phyloP scores from a whole-genome alignment of 2,113 vertebrate species.

The Lathamus discolor region DNA sequence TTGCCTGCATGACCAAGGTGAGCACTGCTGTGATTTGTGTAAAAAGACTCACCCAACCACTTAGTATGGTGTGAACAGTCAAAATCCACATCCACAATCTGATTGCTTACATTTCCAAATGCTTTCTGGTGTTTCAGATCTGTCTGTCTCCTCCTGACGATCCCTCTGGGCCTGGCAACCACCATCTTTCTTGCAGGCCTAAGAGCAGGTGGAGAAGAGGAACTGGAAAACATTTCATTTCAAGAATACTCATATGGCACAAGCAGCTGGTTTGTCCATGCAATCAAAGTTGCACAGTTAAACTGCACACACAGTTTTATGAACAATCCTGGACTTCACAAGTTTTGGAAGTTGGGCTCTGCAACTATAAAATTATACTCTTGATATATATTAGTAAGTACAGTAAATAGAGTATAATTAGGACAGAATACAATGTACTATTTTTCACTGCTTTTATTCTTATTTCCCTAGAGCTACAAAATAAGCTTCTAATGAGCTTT shows the following conservation, averaged over 20 bases:
- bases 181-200: neutral
- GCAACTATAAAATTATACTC: constrained; percentile 66
- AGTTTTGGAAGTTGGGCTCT: neutral
- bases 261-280: neutral
- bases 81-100: neutral
- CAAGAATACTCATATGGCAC: neutral
- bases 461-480: constrained; percentile 72
- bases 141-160: neutral
- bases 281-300: neutral
- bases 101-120: neutral
- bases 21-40: neutral
- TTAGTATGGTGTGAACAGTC: neutral
- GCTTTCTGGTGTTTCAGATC: neutral
- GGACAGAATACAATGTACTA: constrained; percentile 65
- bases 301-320: neutral
- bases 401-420: constrained; percentile 72
- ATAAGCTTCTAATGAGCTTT: constrained; percentile 76
- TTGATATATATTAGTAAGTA: constrained; percentile 70
- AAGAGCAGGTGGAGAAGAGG: neutral
- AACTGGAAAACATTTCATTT: neutral
- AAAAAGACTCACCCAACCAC: neutral
- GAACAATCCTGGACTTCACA: constrained; percentile 26
- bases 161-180: neutral
- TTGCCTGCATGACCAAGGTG: neutral
- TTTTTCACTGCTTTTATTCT: constrained; percentile 67